phyloP scores from a whole-genome alignment of 2,888 invertebrate species.

The Incurvaria masculella region DNA sequence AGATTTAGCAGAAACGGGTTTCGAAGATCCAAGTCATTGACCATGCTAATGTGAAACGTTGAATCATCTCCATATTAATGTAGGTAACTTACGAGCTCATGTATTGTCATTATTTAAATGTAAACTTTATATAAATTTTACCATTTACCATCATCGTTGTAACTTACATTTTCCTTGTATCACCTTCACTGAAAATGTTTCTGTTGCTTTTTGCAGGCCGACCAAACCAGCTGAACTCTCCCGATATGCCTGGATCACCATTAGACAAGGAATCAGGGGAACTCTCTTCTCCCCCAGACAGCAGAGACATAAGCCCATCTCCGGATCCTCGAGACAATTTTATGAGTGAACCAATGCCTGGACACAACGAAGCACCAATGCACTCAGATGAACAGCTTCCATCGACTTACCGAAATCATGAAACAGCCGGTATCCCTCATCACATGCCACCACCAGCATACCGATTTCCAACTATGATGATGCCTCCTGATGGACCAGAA shows the following conservation, averaged over 20 bases:
- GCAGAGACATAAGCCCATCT: constrained; percentile 27
- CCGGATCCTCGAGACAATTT: constrained; percentile 8
- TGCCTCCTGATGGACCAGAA: constrained; percentile 32
- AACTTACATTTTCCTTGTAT: too few relatives aligned
- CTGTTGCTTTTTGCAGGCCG: constrained; percentile 29
- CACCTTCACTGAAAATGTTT: too few relatives aligned
- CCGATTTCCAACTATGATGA: constrained; percentile 33
- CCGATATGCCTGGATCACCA: constrained; percentile 41
- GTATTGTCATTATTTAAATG: too few relatives aligned
- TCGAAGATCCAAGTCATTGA: too few relatives aligned
- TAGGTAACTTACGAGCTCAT: too few relatives aligned
- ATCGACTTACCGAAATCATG: constrained; percentile 27
- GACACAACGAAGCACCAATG: constrained; percentile 22
- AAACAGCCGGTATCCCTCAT: constrained; percentile 28
- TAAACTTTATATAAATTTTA: too few relatives aligned
- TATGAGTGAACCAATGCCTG: constrained; percentile 5
- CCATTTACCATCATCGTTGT: too few relatives aligned
- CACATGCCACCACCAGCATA: constrained; percentile 27
- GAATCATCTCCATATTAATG: too few relatives aligned
- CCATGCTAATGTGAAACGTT: too few relatives aligned
- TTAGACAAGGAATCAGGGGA: constrained; percentile 42
- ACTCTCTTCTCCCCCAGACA: constrained; percentile 29
- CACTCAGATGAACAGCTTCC: constrained; percentile 35
- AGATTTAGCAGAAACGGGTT: too few relatives aligned
- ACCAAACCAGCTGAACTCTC: constrained; percentile 42